These are phyloP conservation scores for Pachyramphus minor DNA, from an alignment of 2,113 vertebrate species.

Conservation along the genomic window DNA sequence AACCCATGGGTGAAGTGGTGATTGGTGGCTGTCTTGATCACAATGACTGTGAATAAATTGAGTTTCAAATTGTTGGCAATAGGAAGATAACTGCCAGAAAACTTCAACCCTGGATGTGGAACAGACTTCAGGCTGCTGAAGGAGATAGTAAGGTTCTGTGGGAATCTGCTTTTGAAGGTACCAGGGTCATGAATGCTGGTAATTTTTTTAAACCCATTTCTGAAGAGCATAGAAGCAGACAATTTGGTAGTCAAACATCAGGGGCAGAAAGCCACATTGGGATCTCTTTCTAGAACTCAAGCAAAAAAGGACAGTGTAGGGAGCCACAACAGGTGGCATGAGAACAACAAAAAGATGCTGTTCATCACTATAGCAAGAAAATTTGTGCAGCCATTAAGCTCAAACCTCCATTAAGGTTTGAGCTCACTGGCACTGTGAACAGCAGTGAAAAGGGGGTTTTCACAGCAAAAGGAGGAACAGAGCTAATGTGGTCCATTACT, in stretches of 20 bases:
- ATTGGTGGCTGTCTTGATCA: not conserved
- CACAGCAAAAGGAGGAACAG: not conserved
- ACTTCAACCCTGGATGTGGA: no score
- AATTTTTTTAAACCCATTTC: not conserved
- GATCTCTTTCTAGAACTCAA: not conserved
- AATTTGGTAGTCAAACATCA: not conserved
- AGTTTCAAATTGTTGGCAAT: rapidly evolving
- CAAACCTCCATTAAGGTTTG: not conserved
- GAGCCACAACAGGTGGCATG: not conserved
- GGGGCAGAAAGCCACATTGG: not conserved
- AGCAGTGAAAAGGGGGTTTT: not conserved
- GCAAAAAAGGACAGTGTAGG: not conserved
- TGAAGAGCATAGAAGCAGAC: not conserved
- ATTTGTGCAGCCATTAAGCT: not conserved
- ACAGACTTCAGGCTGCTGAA: not conserved
- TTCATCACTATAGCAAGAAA: not conserved
- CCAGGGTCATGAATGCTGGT: not conserved
- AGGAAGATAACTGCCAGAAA: not conserved
- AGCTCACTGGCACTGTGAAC: not conserved
- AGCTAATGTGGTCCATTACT: not conserved
- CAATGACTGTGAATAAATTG: not conserved
- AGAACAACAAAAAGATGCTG: not conserved
- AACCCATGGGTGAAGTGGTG: rapidly evolving
- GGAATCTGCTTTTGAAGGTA: not conserved
- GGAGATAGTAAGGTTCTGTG: not conserved